Percentiles rank a stretch among this genome's conserved stretches.
These are phyloP conservation scores for Melanaphis sacchari DNA, from an alignment of 1,140 invertebrate species.

Conservation along the genomic window DNA sequence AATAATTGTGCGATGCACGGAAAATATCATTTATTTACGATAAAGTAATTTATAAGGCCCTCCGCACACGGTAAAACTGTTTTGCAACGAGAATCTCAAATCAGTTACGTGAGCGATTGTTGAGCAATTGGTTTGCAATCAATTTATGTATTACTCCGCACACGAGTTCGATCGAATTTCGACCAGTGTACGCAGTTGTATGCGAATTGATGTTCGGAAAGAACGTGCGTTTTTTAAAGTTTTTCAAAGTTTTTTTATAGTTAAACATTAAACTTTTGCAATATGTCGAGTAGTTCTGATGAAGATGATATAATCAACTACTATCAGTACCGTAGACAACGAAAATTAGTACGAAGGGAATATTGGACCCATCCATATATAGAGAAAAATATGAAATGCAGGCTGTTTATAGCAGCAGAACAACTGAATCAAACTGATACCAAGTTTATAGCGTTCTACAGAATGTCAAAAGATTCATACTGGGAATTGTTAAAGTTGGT, in stretches of 20 bases:
- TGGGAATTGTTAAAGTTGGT: background rate
- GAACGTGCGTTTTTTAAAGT: conserved; percentile 8
- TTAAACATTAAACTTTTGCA: background rate
- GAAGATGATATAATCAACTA: conserved; percentile 27
- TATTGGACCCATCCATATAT: conserved; percentile 34
- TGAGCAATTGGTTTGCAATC: background rate
- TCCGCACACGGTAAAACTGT: conserved; percentile 5
- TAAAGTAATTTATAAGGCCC: too few species aligned
- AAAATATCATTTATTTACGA: too few species aligned
- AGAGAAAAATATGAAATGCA: conserved; percentile 38
- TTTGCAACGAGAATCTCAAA: conserved; percentile 27
- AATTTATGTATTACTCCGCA: background rate
- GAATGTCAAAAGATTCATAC: conserved; percentile 38
- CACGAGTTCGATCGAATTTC: conserved; percentile 4
- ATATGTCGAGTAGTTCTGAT: conserved; percentile 35
- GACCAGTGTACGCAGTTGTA: conserved; percentile 26
- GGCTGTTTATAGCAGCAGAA: conserved; percentile 20
- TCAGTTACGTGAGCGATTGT: background rate
- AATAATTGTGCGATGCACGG: too few species aligned
- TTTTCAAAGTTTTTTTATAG: conserved; percentile 1
- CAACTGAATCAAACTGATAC: conserved; percentile 27
- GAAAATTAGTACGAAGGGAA: conserved; percentile 25
- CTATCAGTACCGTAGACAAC: conserved; percentile 39
- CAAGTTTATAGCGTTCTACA: conserved; percentile 23
- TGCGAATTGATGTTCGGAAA: background rate